These are phyloP conservation scores for Achroia grisella DNA, from an alignment of 1,140 invertebrate species.

Conservation along the genomic window DNA sequence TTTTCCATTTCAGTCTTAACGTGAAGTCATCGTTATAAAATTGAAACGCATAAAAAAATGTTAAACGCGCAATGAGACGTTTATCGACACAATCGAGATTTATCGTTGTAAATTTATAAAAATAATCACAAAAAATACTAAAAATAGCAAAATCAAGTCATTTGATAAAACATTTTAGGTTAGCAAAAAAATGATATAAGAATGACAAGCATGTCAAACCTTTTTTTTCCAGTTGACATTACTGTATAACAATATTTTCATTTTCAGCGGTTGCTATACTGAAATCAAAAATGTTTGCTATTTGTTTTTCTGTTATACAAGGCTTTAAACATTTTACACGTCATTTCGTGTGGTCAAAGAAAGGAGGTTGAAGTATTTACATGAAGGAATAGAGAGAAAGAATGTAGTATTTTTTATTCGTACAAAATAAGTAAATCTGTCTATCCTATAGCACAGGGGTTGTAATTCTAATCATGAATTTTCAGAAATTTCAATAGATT, in stretches of 20 bases:
- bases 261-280: conserved; percentile 52
- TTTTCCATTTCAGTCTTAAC: conserved; percentile 65
- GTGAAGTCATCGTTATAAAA: conserved; percentile 60
- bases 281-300: conserved; percentile 45
- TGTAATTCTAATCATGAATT: too few relatives aligned
- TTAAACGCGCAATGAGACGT: conserved; percentile 31
- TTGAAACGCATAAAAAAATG: conserved; percentile 44
- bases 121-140: conserved; percentile 62
- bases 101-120: conserved; percentile 62
- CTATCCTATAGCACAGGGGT: too few relatives aligned
- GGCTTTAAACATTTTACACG: too few relatives aligned
- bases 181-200: conserved; percentile 71
- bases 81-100: conserved; percentile 63
- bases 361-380: too few relatives aligned
- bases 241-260: conserved; percentile 66
- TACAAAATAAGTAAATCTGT: too few relatives aligned
- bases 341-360: too few relatives aligned
- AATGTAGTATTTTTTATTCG: too few relatives aligned
- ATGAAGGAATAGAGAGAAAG: too few relatives aligned
- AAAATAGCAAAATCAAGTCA: conserved; percentile 67
- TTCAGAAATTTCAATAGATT: too few relatives aligned
- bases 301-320: conserved; percentile 1
- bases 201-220: conserved; percentile 69
- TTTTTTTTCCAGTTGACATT: conserved; percentile 71
- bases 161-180: conserved; percentile 74